Evolutionary conservation across 2,797 vertebrate species (phyloP), one percentile per base, ranked within the genome.

Genomic region (Crax fasciolata): DNA sequence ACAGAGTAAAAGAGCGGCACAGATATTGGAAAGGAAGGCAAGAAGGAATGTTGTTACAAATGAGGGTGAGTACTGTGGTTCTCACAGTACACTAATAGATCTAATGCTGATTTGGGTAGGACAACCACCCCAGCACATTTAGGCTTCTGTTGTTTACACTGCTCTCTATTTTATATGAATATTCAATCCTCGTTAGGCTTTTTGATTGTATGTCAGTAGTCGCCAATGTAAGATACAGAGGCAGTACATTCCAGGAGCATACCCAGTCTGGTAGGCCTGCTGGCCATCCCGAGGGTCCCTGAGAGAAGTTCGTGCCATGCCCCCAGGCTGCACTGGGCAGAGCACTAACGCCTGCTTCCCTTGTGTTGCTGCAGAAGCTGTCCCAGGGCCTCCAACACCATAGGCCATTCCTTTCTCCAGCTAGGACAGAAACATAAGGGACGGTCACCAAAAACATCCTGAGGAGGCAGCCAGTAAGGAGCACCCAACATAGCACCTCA

Each of bases 121-220:
- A 51, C 14, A 66, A 55, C 28, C 9, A 28, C 38, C 78, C 52
- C 52, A 74, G 48, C 5, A 78, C 11, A 23, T 41, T 78, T 72
- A 79, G 25, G 46, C 49, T 84, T 73, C 80, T 76, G 30, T 52
- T 78, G 30, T 79, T 91, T 92, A 86, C 27, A 21, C 25, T 66
- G 6, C 43, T 90, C 35, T 94, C 72, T 61, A 41, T 57, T 89
- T 78, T 71, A 80, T 35, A 70, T 73, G 41, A 87, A 79, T 89
- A 54, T 80, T 93, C 92, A 87, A 90, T 72, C 48, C n/a, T 25
- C 87, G 11, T 77, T 85, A 75, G 41, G 38, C 30, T 76, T 91
- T 90, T 72, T 92, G 54, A 81, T 81, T 68, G 62, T 74, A 23
- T 1, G 2, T 43, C 65, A 75, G 57, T 39, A 49, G 30, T 83